Evolutionary conservation across 2,113 vertebrate species (phyloP), one percentile per base, ranked within the genome.

Genomic region (Stigmatopora nigra): DNA sequence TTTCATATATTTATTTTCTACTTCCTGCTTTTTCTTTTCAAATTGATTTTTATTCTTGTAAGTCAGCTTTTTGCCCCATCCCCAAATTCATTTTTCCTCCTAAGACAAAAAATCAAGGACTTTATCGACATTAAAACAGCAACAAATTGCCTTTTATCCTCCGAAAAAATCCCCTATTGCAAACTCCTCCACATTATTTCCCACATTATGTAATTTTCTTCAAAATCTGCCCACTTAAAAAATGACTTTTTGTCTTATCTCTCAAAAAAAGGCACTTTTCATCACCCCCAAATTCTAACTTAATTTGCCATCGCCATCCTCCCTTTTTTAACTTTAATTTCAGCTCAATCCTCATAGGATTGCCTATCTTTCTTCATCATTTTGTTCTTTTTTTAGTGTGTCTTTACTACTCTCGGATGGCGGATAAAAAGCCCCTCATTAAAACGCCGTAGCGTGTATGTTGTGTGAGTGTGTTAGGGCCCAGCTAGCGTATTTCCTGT

Each of bases 21-120:
- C 60, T 67, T 52, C 63, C 0, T 36, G 5, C 20, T 52, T 2
- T 46, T 22, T 65, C 14, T 59, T 68, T 62, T 64, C 1, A 57
- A 52, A 70, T 22, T 38, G 38, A 45, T 61, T 36, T 35, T 19
- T 41, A 61, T 74, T 72, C 71, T 19, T 12, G 48, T 17, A 49
- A 2, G 48, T 17, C 48, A 49, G 1, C 48, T 49, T 17, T 49
- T 49, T 16, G 8, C 16, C 38, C 9, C 38, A n/a, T 0, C n/a
- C 48, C 48, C 5, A 49, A 49, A 49, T 49, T 5, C 6, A 17
- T 17, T 7, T 8, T 4, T 49, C 6, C 48, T 49, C 48, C 7
- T 49, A 49, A 7, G 7, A 7, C 17, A 17, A 41, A 16, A 20
- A 51, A 51, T n/a, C n/a, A n/a, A 51, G 1, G 10, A 51, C 49